These are phyloP conservation scores for Monopis laevigella DNA, from an alignment of 2,888 invertebrate genomes.

Conservation along the genomic window DNA sequence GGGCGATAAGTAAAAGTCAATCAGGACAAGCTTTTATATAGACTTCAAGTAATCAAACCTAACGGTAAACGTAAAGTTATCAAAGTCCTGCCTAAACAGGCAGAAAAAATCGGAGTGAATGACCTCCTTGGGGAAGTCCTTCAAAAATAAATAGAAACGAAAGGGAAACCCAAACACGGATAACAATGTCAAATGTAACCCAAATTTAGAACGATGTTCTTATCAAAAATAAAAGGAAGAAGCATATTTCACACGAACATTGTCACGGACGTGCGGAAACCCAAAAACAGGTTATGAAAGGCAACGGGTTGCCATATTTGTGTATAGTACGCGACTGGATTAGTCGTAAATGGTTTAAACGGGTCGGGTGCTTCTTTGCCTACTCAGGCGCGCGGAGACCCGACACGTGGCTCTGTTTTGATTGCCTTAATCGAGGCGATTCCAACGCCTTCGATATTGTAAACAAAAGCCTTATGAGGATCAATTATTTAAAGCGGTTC, in stretches of 20 bases:
- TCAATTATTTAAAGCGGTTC: background rate
- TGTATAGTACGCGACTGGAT: slow-evolving; percentile 54
- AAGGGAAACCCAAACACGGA: background rate
- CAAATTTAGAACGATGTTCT: slow-evolving; percentile 8
- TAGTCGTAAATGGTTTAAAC: slow-evolving; percentile 65
- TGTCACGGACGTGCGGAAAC: slow-evolving; percentile 54
- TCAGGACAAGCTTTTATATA: no score
- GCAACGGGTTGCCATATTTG: slow-evolving; percentile 60
- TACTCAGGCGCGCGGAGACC: slow-evolving; percentile 31
- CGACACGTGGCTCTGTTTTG: slow-evolving; percentile 36
- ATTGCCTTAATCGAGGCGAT: slow-evolving; percentile 6
- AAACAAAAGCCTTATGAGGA: slow-evolving; percentile 8
- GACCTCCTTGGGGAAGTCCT: no score
- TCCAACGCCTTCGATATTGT: slow-evolving; percentile 2
- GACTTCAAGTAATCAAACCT: no score
- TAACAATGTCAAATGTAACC: background rate
- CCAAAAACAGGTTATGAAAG: slow-evolving; percentile 65
- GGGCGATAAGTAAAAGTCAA: no score
- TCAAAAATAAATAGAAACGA: background rate
- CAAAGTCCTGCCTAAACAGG: no score
- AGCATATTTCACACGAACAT: slow-evolving; percentile 30
- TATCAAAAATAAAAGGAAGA: slow-evolving; percentile 21
- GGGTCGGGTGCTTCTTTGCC: slow-evolving; percentile 49
- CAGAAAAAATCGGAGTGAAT: no score
- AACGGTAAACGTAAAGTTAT: no score